Conservation (phyloP, 2,888 invertebrate genomes). For the Mesoligia furuncula region DNA sequence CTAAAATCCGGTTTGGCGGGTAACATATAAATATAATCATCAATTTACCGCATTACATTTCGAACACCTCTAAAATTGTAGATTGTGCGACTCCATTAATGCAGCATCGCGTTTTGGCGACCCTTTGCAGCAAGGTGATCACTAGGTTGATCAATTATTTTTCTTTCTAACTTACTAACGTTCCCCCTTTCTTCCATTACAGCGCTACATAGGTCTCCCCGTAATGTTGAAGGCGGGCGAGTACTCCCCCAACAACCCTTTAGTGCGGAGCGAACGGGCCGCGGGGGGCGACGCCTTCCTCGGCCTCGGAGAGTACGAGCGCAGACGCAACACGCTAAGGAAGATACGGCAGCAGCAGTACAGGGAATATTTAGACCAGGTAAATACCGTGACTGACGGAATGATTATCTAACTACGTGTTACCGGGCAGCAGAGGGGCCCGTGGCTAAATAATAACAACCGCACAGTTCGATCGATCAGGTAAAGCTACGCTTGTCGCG, state of each 20-base stretch:
- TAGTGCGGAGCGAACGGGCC: conserved; percentile 81
- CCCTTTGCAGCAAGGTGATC: neutral
- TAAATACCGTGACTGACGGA: too few relatives aligned
- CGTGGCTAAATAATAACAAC: too few relatives aligned
- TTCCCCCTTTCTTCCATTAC: conserved; percentile 52
- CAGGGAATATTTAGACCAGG: conserved; percentile 90
- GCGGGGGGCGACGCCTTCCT: conserved; percentile 86
- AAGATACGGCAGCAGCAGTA: conserved; percentile 90
- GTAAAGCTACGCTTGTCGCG: too few relatives aligned
- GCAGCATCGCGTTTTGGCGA: too few relatives aligned
- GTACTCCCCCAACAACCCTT: conserved; percentile 91
- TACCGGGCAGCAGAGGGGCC: too few relatives aligned
- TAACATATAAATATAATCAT: too few relatives aligned
- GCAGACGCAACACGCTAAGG: conserved; percentile 87
- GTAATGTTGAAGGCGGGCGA: conserved; percentile 91
- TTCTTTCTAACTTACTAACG: neutral
- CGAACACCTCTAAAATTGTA: neutral
- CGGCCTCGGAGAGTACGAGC: conserved; percentile 91
- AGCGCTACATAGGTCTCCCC: conserved; percentile 87
- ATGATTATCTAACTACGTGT: too few relatives aligned
- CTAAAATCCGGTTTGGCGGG: too few relatives aligned
- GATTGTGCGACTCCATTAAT: neutral
- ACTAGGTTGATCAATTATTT: neutral
- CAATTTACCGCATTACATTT: too few relatives aligned
- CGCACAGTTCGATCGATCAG: too few relatives aligned